Evolutionary conservation across 2,797 vertebrate species (phyloP).

Genomic region (Lithobates pipiens): DNA sequence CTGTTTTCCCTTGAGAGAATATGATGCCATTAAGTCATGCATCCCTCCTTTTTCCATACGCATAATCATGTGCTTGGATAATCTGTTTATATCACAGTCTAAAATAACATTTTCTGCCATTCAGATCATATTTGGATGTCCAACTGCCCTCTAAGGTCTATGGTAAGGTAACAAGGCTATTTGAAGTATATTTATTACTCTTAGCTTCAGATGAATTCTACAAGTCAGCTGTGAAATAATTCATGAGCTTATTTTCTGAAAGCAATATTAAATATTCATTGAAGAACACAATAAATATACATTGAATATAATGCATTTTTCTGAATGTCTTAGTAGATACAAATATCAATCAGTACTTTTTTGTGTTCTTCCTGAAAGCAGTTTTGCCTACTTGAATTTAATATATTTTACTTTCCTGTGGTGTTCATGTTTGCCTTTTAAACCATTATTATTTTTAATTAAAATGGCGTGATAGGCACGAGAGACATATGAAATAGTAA

Average conservation of each 20-base stretch:
- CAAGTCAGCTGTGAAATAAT: conserved; percentile 44
- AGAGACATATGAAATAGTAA: too few species aligned
- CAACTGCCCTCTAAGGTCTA: too few species aligned
- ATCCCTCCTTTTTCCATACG: too few species aligned
- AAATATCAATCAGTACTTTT: conserved; percentile 21
- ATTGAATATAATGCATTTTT: conserved; percentile 35
- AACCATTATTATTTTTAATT: too few species aligned
- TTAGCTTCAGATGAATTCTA: conserved; percentile 34
- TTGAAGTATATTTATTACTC: neutral
- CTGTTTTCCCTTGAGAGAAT: too few species aligned
- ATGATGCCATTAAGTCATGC: too few species aligned
- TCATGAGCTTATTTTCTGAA: conserved; percentile 46
- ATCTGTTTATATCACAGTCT: too few species aligned
- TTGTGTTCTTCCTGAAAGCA: neutral
- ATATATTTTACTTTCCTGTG: neutral
- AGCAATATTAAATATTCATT: conserved; percentile 46
- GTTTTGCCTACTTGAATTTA: neutral
- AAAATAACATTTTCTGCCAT: too few species aligned
- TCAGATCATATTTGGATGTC: too few species aligned
- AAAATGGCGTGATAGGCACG: too few species aligned
- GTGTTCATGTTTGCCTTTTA: too few species aligned
- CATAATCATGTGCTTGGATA: too few species aligned
- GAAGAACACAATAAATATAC: conserved; percentile 32
- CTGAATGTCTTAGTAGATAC: conserved; percentile 24
- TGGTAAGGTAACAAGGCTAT: neutral